Evolutionary conservation across 2,888 invertebrate genomes (phyloP), one percentile per base, ranked within the genome.

Genomic region (Drosophila hawaiiensis): DNA sequence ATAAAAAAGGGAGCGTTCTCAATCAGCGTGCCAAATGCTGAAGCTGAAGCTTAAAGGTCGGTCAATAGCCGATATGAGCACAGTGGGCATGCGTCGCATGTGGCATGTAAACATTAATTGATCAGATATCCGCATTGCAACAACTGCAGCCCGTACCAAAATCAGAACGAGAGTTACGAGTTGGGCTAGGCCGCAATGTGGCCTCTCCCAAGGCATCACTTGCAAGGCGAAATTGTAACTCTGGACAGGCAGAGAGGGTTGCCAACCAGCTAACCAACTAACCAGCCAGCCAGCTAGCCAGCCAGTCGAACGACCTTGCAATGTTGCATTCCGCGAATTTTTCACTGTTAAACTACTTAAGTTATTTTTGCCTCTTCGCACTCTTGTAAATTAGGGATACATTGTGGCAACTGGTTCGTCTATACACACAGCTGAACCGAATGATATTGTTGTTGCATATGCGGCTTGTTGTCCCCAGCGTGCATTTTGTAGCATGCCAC

Each of bases 251-350:
- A 14, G 41, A 25, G 35, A 56, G 41, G 19, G 58, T 59, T 28
- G 47, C 61, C 47, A 58, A 22, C 31, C 39, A 58, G 31, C 56
- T 29, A 54, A 25, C 54, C 39, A 58, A 22, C 56, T n/a, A 54
- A 19, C 54, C 16, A 35, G 35, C 54, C 16, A 54, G 19, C 56
- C 12, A 25, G 19, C 37, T 28, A 29, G n/a, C 58, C 22, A 43
- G 52, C 47, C 43, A 5, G 12, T 33, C 50, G 37, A 72, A 90
- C 91, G 91, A 90, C 91, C 91, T 91, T 91, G 90, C 78, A 75
- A 73, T 52, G 65, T 53, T 82, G 90, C 87, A 91, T 91, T 91
- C 86, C 91, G 74, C 84, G 81, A 89, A 91, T 91, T 90, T 91
- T 91, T 89, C 87, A 89, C 89, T 89, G 84, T 76, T 83, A 79